Conservation (phyloP, 2,888 invertebrate genomes). For the Volucella bombylans region DNA sequence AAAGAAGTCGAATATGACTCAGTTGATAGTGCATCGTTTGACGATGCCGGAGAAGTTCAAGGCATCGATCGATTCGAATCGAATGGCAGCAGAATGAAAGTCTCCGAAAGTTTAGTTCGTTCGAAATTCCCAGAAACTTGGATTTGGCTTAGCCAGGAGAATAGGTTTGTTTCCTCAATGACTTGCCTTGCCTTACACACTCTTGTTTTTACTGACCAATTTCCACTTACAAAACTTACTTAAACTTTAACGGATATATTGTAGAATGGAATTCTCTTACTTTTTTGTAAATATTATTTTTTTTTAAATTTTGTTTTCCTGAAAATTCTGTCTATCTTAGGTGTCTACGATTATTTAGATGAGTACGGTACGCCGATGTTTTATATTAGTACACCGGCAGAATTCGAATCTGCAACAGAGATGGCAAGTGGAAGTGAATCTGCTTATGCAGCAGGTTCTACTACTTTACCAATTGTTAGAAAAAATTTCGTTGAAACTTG, state of each 20-base stretch:
- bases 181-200: not conserved
- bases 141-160: constrained; percentile 57
- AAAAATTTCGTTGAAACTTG: constrained; percentile 68
- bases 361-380: too few relatives aligned
- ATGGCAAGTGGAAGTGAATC: not conserved
- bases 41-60: constrained; percentile 42
- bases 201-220: constrained; percentile 34
- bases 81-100: constrained; percentile 19
- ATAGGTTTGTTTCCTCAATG: constrained; percentile 60
- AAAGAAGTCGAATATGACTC: constrained; percentile 64
- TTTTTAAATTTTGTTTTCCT: not conserved
- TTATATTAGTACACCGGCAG: too few relatives aligned
- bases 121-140: constrained; percentile 73
- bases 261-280: constrained; percentile 2
- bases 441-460: not conserved
- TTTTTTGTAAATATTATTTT: constrained; percentile 25
- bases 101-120: constrained; percentile 38
- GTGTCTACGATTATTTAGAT: too few relatives aligned
- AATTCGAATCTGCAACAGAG: not conserved
- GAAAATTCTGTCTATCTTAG: too few relatives aligned
- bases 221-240: constrained; percentile 38
- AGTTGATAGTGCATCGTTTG: constrained; percentile 55
- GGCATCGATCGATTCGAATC: constrained; percentile 66
- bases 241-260: not conserved
- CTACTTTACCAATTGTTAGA: constrained; percentile 21